Evolutionary conservation across 2,888 invertebrate genomes (phyloP).

Genomic region (Morinoia aosen): DNA sequence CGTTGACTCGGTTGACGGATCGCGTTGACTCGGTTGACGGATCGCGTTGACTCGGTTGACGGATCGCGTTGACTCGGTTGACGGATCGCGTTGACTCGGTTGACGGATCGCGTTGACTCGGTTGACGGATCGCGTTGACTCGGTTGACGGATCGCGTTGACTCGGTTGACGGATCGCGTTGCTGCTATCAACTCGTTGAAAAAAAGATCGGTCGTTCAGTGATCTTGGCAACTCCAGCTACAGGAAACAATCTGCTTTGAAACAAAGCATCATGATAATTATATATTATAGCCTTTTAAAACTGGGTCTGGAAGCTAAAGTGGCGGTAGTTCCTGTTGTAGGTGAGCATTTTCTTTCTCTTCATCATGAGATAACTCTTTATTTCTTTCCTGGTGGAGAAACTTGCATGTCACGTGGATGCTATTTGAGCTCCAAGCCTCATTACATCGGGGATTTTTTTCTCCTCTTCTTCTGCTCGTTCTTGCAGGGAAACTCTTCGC

Average conservation of each 20-base stretch:
- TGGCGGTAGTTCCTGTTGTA: neutral
- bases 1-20: neutral
- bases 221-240: neutral
- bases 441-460: neutral
- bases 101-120: too few species aligned
- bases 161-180: too few species aligned
- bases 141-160: too few species aligned
- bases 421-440: neutral
- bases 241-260: neutral
- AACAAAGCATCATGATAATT: neutral
- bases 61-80: too few species aligned
- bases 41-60: too few species aligned
- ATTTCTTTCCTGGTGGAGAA: neutral
- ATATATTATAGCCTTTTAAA: neutral
- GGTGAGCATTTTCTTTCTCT: neutral
- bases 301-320: neutral
- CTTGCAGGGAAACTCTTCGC: neutral
- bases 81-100: too few species aligned
- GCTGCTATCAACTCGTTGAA: neutral
- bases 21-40: neutral
- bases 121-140: too few species aligned
- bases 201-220: neutral
- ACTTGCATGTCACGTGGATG: neutral
- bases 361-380: neutral
- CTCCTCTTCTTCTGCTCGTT: neutral